Evolutionary conservation across 2,888 invertebrate genomes (phyloP), one percentile per base, ranked within the genome.

Genomic region (Flexamia atlantica): DNA sequence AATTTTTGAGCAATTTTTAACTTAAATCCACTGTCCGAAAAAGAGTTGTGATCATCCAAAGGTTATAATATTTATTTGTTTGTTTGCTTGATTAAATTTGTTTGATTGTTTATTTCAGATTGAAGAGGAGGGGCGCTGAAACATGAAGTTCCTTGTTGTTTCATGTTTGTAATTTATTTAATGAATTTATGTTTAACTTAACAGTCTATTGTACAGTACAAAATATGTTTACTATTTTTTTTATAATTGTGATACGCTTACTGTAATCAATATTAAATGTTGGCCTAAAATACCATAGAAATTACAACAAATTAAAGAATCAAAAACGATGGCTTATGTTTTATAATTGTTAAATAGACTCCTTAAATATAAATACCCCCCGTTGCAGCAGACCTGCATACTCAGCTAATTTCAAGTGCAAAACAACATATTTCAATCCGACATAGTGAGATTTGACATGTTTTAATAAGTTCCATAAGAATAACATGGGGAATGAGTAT

Each of bases 131-230:
- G 50, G 60, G 23, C 5, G 25, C 57, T 53, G 57, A 3, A 64
- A 25, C 25, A 28, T 64, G 64, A 64, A 64, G 64, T 64, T 64
- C 64, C 64, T 64, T 64, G 28, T 23, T 20, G 4, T 23, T 12
- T 57, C 57, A 23, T 64, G 64, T 28, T 28, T 9, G n/a, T n/a
- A 30, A 64, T 64, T 64, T 64, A 64, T 64, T 64, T 7, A 28
- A 64, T 64, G 64, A 64, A 64, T 64, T 28, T 64, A 64, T 28
- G n/a, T 30, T 28, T 64, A 28, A 30, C 30, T 28, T 14, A 28
- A 28, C 14, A 28, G 64, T 64, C 23, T 9, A 20, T 53, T n/a
- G 3, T 53, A 23, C 23, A 23, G 53, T 53, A 53, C 53, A 53
- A 53, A 53, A 23, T 53, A 53, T 46, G 12, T 53, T 20, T 53